Evolutionary conservation across 2,113 vertebrate species (phyloP).

Genomic region (Prolemur simus): DNA sequence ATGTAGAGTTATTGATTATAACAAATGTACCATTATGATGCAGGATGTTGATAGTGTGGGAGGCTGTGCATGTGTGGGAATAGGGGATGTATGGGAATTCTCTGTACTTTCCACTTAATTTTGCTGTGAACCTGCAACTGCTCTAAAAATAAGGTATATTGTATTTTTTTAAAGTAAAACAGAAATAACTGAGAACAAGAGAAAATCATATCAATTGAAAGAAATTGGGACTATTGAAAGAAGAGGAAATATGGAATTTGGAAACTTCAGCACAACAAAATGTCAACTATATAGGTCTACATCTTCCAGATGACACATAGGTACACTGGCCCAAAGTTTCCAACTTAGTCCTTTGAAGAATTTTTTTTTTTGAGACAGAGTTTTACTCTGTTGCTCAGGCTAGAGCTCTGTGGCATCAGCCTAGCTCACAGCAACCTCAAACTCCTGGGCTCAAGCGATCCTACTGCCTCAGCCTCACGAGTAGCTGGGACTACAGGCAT

Average conservation of each 20-base stretch:
- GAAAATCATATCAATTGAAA: neutral
- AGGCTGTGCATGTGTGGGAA: neutral
- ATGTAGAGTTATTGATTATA: neutral
- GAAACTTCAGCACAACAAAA: neutral
- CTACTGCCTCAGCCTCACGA: too few species aligned
- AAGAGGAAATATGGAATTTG: neutral
- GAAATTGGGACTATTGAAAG: neutral
- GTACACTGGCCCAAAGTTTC: neutral
- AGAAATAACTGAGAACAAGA: neutral
- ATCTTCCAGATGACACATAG: neutral
- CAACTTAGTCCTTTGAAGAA: neutral
- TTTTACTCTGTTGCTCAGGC: too few species aligned
- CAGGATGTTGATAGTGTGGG: neutral
- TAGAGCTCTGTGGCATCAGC: too few species aligned
- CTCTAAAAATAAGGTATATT: neutral
- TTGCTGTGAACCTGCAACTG: neutral
- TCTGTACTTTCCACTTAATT: neutral
- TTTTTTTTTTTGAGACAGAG: slow-evolving; percentile 13
- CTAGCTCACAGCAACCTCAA: too few species aligned
- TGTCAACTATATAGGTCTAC: neutral
- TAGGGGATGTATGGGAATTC: neutral
- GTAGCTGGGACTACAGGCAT: too few species aligned
- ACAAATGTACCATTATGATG: too few species aligned
- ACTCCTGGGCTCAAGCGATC: too few species aligned
- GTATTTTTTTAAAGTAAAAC: neutral